These are phyloP conservation scores for Petrocephalus schoutedeni DNA, from an alignment of 2,797 vertebrate species.

Conservation along the genomic window DNA sequence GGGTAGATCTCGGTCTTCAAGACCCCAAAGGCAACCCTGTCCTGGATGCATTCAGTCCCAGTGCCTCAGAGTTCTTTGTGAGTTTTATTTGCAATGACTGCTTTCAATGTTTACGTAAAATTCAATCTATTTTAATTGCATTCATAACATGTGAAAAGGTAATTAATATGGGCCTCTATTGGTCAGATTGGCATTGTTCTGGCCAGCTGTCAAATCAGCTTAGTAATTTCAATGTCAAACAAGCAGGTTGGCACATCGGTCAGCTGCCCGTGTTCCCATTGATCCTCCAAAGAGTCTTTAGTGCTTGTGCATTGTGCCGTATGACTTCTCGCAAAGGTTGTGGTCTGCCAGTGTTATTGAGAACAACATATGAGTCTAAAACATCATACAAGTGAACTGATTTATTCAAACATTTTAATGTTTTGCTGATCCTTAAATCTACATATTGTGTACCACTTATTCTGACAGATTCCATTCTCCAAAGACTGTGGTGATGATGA, in stretches of 20 bases:
- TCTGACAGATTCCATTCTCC: slow-evolving; percentile 73
- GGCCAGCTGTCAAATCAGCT: not conserved
- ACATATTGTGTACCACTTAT: not conserved
- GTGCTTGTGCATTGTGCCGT: not conserved
- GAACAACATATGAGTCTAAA: not conserved
- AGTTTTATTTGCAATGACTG: slow-evolving; percentile 49
- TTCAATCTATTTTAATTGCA: not conserved
- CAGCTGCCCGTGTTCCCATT: not conserved
- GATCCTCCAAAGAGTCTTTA: not conserved
- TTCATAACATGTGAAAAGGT: not conserved
- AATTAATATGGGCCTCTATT: not conserved
- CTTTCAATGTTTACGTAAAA: not conserved
- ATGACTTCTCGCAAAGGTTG: not conserved
- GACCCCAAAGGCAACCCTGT: slow-evolving; percentile 69
- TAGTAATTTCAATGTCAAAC: not conserved
- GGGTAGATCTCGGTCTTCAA: slow-evolving; percentile 69
- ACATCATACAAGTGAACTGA: not conserved
- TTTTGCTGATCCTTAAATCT: not conserved
- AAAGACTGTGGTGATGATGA: slow-evolving; percentile 87
- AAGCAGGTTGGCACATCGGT: not conserved
- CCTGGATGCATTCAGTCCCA: slow-evolving; percentile 67
- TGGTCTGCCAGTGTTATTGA: not conserved
- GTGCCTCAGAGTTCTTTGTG: slow-evolving; percentile 74
- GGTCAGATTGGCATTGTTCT: not conserved
- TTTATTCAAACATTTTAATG: not conserved